Base-by-base conservation (phyloP, 2,113 vertebrate genomes). In the Nicator chloris region DNA sequence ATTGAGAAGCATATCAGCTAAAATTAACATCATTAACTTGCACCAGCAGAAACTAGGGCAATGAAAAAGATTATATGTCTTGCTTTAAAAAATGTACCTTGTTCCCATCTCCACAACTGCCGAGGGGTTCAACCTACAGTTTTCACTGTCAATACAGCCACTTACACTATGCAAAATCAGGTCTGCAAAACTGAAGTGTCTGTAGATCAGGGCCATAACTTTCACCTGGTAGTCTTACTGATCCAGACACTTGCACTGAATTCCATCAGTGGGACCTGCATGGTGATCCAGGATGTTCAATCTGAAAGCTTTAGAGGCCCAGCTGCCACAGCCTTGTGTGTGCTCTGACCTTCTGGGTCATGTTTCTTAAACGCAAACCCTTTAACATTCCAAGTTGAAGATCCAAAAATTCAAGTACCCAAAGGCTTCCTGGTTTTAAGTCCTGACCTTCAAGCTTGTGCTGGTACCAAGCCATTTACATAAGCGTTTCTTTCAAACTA, bases 381-480 rank as follows among this genome's bases (percentile, higher is more conserved):
- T 70, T 93, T 40, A 86, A 66, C 27, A 37, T 54, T 72, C 23
- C 60, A 92, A 71, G 44, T 0, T 49, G 63, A 88, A 79, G 59
- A 94, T 49, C 19, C 47, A 75, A 82, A 93, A 66, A 91, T 88
- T 92, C 90, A 96, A 92, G 90, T 78, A 96, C 71, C 65, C 26
- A 45, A 88, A 68, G 13, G 53, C 37, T 61, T 82, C 92, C 51
- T 78, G 88, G 64, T 86, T 90, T 92, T 35, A 88, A 92, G 69
- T 86, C 82, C 68, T 90, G 66, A 87, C 63, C 33, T 80, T 94
- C 75, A 70, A 72, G 75, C 35, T 70, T 18, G 26, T 53, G 54
- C 17, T 88, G 56, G 60, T 35, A 27, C 33, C 35, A 44, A 82
- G 39, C 61, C 11, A 80, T 39, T 44, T 28, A 57, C 20, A 26